Evolutionary conservation across 2,888 invertebrate genomes (phyloP), one percentile per base, ranked within the genome.

Genomic region (Neocrepidodera transversa): DNA sequence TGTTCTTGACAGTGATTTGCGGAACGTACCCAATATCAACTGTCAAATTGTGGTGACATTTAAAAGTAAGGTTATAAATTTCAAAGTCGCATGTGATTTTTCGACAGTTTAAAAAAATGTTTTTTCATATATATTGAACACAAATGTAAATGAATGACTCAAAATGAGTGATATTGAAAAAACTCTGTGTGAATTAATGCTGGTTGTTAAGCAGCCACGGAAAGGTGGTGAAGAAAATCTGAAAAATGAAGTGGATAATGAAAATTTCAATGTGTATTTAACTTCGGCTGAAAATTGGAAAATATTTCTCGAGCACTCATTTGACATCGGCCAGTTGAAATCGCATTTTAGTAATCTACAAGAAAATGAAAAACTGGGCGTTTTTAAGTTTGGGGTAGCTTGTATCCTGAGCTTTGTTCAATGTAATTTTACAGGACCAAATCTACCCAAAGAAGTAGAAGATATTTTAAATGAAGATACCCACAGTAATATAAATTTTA

Each of bases 401-500:
- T 83, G 87, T 65, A 79, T 92, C 20, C 81, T 90, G 48, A 82
- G 84, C 18, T 95, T 94, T 79, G 84, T 92, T 52, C 90, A 93
- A 76, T 83, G 83, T 51, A 95, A 95, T 79, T 95, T 92, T 85
- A 88, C 89, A 48, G 91, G 94, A 0, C 91, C 92, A 2, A 78
- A 82, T 38, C 74, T 83, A 20, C 76, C 80, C 28, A 72, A 82
- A 0, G 72, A 78, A 40, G 70, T 83, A 43, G 74, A 78, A 10
- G 72, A 81, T 28, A 82, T 82, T 67, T 73, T 84, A 13, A 78
- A 78, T 7, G 62, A 65, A 1, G 76, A 80, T 32, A 82, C 81
- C 78, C 83, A 85, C 2, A 77, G 81, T 60, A 68, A 74, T 36
- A 64, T 82, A 28, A 80, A 84, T 69, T 81, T 80, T 36, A 64